Percentiles rank a stretch among this genome's conserved stretches.
Conservation (phyloP, 2,113 vertebrate species). For the Brachyhypopomus gauderio region DNA sequence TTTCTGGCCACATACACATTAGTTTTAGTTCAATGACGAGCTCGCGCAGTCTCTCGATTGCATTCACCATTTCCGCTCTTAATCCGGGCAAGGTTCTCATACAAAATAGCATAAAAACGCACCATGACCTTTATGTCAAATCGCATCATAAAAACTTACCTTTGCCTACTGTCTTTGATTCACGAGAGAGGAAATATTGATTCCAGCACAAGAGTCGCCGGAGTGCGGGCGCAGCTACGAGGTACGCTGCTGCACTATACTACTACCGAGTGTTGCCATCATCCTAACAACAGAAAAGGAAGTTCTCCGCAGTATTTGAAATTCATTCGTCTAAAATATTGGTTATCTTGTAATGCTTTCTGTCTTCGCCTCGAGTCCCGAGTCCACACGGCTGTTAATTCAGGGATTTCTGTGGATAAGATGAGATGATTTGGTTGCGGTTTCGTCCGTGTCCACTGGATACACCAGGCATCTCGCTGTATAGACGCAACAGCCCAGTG, state of each 20-base stretch:
- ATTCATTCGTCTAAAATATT: conserved; percentile 9
- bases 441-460: conserved; percentile 3
- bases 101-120: neutral
- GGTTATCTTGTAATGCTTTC: conserved; percentile 10
- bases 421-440: conserved; percentile 15
- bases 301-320: neutral
- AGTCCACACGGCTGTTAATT: neutral
- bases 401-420: neutral
- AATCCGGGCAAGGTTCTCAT: no score
- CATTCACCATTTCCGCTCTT: no score
- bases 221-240: neutral
- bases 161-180: conserved; percentile 38
- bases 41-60: no score
- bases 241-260: neutral
- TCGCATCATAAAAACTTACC: conserved; percentile 25
- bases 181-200: conserved; percentile 18
- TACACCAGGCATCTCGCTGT: conserved; percentile 10
- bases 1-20: no score
- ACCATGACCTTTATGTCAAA: neutral
- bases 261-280: neutral
- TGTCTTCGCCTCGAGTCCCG: neutral
- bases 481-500: neutral
- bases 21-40: no score
- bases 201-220: neutral
- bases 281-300: neutral